These are phyloP conservation scores for Archocentrus centrarchus DNA, from an alignment of 2,113 vertebrate species.

Conservation along the genomic window DNA sequence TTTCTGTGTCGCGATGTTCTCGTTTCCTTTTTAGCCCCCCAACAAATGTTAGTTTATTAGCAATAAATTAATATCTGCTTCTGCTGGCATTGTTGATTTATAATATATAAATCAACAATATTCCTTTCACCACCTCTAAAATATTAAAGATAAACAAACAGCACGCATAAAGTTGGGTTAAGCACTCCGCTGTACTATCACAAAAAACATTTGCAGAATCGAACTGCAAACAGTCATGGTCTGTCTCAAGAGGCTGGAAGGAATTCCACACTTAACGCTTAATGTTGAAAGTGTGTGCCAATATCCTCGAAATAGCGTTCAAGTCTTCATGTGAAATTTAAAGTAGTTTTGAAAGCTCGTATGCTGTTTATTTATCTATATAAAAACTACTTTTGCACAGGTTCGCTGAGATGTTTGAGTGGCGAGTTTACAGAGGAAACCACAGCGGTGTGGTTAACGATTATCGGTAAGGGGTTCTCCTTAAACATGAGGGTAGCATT, in stretches of 20 bases:
- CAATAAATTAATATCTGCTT: neutral
- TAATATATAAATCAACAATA: no score
- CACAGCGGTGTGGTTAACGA: neutral
- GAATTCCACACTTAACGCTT: neutral
- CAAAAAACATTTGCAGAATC: neutral
- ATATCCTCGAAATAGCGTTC: neutral
- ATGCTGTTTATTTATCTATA: neutral
- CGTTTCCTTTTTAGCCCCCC: neutral
- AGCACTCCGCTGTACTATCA: neutral
- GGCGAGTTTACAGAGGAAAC: neutral
- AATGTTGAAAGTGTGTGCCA: neutral
- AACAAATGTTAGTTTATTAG: neutral
- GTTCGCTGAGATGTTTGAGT: neutral
- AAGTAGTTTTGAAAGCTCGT: neutral
- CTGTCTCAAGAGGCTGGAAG: rapidly evolving
- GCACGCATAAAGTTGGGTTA: neutral
- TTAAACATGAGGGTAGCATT: neutral
- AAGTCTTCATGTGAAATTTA: neutral
- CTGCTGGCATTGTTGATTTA: neutral
- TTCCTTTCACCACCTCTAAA: no score
- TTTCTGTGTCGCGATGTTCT: neutral
- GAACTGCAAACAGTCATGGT: neutral
- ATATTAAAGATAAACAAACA: no score
- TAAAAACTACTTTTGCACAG: neutral
- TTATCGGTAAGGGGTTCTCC: neutral